Conservation (phyloP, 2,888 invertebrate genomes). For the Oeneis ivallda region DNA sequence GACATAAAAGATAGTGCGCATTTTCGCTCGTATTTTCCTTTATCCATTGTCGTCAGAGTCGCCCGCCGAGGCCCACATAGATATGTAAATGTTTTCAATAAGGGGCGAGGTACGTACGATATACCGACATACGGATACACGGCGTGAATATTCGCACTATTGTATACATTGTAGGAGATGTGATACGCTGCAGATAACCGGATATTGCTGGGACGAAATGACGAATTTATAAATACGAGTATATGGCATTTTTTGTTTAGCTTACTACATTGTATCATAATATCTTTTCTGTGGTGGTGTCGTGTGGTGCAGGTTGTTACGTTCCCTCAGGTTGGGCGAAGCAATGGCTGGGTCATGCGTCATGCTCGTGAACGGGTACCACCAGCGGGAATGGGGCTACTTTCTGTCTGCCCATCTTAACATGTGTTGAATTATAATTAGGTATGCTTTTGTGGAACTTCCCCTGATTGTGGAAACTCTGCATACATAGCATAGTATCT, state of each 20-base stretch:
- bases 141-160: constrained; percentile 36
- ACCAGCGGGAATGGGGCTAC: too few species aligned
- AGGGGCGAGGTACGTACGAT: constrained; percentile 44
- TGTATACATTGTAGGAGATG: constrained; percentile 36
- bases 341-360: too few species aligned
- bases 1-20: constrained; percentile 14
- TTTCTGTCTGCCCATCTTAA: too few species aligned
- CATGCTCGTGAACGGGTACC: too few species aligned
- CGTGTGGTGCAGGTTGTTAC: too few species aligned
- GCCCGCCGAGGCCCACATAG: constrained; percentile 52
- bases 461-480: too few species aligned
- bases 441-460: too few species aligned
- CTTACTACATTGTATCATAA: neutral
- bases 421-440: too few species aligned
- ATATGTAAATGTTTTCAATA: constrained; percentile 78
- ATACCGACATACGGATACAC: constrained; percentile 39
- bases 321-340: too few species aligned
- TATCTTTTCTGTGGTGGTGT: too few species aligned
- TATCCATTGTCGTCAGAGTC: constrained; percentile 36
- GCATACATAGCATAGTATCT: too few species aligned
- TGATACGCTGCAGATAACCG: constrained; percentile 5
- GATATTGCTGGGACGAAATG: constrained; percentile 13
- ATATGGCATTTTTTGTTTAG: neutral
- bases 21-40: constrained; percentile 35
- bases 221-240: neutral